phyloP scores from a whole-genome alignment of 2,888 invertebrate species.

The Amaurobius ferox region DNA sequence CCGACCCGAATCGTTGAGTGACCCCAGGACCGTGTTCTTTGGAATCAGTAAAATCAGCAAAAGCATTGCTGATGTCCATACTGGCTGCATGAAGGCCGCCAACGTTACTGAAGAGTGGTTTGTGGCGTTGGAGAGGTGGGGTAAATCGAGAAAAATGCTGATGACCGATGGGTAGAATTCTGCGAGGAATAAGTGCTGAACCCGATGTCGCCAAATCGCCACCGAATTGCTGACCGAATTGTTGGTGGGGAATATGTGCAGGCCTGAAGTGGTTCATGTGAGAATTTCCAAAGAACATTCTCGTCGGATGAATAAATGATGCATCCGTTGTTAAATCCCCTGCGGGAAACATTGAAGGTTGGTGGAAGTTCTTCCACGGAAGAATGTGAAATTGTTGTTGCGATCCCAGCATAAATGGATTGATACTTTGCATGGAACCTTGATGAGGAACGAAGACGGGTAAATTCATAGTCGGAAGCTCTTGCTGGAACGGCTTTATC shows the following conservation, averaged over 20 bases:
- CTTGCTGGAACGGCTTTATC: constrained; percentile 5
- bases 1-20: constrained; percentile 51
- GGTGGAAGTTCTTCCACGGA: background rate
- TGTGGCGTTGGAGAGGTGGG: constrained; percentile 20
- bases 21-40: constrained; percentile 60
- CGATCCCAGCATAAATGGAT: background rate
- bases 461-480: constrained; percentile 9
- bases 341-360: background rate
- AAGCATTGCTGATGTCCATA: constrained; percentile 62
- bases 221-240: background rate
- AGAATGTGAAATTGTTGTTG: background rate
- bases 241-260: background rate
- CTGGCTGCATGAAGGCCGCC: constrained; percentile 38
- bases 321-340: constrained; percentile 3
- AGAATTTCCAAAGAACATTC: background rate
- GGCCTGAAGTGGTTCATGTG: constrained; percentile 20
- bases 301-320: background rate
- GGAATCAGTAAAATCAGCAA: constrained; percentile 60
- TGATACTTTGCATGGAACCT: background rate
- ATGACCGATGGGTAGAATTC: background rate
- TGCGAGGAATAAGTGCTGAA: constrained; percentile 1
- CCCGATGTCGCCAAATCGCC: constrained; percentile 28
- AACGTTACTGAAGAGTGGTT: constrained; percentile 52
- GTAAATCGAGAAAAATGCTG: constrained; percentile 21
- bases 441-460: constrained; percentile 13